These are phyloP conservation scores for Lypha dubia DNA, from an alignment of 2,888 invertebrate genomes.

Conservation along the genomic window DNA sequence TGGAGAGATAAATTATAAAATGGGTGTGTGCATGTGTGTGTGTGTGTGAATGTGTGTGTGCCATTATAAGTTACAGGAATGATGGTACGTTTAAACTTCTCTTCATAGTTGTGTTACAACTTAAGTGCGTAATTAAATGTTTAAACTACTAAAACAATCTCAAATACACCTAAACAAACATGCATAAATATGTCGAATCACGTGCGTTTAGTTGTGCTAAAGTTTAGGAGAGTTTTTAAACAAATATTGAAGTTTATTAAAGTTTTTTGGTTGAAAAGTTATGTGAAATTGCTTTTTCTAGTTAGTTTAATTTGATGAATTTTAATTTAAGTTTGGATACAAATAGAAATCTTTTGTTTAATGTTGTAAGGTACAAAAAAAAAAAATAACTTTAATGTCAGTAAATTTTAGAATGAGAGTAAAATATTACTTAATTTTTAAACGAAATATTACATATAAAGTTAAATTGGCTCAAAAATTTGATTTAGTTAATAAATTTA, in stretches of 20 bases:
- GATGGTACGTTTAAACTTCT: slow-evolving; percentile 6
- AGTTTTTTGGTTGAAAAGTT: slow-evolving; percentile 61
- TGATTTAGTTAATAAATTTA: too few relatives aligned
- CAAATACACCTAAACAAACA: slow-evolving; percentile 26
- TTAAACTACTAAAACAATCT: slow-evolving; percentile 38
- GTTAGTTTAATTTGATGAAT: slow-evolving; percentile 62
- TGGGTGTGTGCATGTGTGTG: too few relatives aligned
- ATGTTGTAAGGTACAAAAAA: too few relatives aligned
- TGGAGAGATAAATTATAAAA: slow-evolving; percentile 40
- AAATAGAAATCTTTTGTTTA: neutral
- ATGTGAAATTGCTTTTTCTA: slow-evolving; percentile 44
- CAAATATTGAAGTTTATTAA: slow-evolving; percentile 57
- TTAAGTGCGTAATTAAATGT: slow-evolving; percentile 71
- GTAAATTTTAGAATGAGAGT: neutral
- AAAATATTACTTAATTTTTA: too few relatives aligned
- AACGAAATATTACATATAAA: too few relatives aligned
- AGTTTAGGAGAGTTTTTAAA: slow-evolving; percentile 28
- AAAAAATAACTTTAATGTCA: neutral
- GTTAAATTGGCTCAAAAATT: too few relatives aligned
- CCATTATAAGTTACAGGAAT: neutral
- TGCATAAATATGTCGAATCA: slow-evolving; percentile 13
- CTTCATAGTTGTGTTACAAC: slow-evolving; percentile 43
- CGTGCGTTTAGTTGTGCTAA: slow-evolving; percentile 14
- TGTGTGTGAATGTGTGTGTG: too few relatives aligned
- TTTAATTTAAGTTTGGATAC: slow-evolving; percentile 29